These are phyloP conservation scores for Galerucella pusilla DNA, from an alignment of 2,888 invertebrate species.

Conservation along the genomic window DNA sequence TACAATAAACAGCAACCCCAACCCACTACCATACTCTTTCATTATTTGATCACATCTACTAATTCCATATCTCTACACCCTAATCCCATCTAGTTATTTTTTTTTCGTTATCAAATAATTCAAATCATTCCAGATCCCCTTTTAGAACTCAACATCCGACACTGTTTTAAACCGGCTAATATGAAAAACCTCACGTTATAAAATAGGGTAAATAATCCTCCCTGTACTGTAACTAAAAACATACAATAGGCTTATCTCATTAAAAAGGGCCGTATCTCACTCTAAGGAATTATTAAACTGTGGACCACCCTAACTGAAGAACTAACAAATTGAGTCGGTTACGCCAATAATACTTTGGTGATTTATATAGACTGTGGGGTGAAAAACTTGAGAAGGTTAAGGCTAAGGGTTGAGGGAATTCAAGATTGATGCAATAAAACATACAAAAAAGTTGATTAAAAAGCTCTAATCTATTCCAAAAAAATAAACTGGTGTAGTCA, in stretches of 20 bases:
- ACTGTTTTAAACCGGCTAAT: constrained; percentile 50
- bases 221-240: constrained; percentile 53
- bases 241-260: constrained; percentile 57
- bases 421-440: constrained; percentile 2
- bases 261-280: constrained; percentile 57
- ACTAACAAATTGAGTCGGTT: constrained; percentile 62
- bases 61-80: constrained; percentile 25
- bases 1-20: background rate
- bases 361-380: constrained; percentile 42
- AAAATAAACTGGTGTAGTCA: no score
- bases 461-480: background rate
- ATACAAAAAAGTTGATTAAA: constrained; percentile 23
- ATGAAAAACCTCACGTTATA: constrained; percentile 54
- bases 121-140: constrained; percentile 22
- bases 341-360: constrained; percentile 56
- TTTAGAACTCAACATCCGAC: constrained; percentile 6
- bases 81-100: constrained; percentile 19
- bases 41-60: constrained; percentile 22
- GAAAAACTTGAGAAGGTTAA: background rate
- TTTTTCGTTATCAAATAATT: constrained; percentile 33
- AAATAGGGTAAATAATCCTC: constrained; percentile 51
- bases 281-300: constrained; percentile 57
- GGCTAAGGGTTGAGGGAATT: background rate
- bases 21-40: constrained; percentile 11
- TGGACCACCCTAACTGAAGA: constrained; percentile 45